Evolutionary conservation across 1,140 invertebrate species (phyloP).

Genomic region (Diachasmimorpha longicaudata): DNA sequence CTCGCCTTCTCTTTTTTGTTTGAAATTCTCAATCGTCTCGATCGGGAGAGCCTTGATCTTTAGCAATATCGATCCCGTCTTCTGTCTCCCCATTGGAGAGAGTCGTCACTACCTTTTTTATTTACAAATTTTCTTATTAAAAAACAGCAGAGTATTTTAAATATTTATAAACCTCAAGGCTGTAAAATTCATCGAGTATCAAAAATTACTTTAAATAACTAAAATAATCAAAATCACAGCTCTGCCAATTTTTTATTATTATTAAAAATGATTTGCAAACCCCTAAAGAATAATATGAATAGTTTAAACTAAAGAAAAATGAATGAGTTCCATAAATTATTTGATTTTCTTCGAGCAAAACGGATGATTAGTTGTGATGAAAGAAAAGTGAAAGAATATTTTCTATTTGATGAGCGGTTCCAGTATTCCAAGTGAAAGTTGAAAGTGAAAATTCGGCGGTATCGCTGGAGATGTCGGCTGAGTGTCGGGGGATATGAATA

Average conservation of each 20-base stretch:
- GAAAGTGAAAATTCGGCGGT: constrained; percentile 6
- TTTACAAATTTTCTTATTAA: too few species aligned
- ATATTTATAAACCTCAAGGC: too few species aligned
- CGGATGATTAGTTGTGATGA: background rate
- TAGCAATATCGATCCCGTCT: background rate
- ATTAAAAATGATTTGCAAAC: too few species aligned
- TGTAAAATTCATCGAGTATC: too few species aligned
- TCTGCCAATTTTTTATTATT: too few species aligned
- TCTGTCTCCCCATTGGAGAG: background rate
- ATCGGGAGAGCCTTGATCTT: background rate
- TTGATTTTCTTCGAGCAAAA: background rate
- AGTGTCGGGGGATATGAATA: background rate
- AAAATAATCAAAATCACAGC: too few species aligned
- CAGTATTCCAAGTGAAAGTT: background rate
- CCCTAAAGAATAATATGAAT: too few species aligned
- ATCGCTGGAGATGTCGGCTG: background rate
- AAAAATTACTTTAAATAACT: too few species aligned
- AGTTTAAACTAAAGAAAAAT: background rate
- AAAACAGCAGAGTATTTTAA: too few species aligned
- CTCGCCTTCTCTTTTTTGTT: background rate
- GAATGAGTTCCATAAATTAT: background rate
- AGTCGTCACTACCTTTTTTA: too few species aligned
- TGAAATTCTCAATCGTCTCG: background rate
- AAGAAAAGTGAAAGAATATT: constrained; percentile 10
- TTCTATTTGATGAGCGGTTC: background rate